Evolutionary conservation across 2,797 vertebrate species (phyloP).

Genomic region (Scolopax rusticola): DNA sequence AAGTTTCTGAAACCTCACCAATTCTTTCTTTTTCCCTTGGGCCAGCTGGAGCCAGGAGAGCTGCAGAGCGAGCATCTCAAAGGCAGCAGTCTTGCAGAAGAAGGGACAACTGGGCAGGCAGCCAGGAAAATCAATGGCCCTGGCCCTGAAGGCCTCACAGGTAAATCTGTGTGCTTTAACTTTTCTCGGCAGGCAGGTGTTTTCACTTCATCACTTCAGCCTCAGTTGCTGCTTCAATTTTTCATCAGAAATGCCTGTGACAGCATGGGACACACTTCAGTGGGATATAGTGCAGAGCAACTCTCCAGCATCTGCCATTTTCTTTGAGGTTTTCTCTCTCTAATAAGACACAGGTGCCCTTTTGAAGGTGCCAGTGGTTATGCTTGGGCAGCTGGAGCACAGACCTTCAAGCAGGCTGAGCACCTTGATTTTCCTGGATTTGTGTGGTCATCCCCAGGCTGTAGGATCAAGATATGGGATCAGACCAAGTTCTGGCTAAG

Average conservation of each 20-base stretch:
- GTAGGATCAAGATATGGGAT: not conserved
- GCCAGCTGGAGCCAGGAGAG: not conserved
- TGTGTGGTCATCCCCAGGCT: not conserved
- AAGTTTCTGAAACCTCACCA: not conserved
- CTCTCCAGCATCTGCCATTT: not conserved
- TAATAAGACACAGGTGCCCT: not conserved
- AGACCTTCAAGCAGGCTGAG: not conserved
- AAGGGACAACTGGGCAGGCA: not conserved
- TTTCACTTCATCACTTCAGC: constrained; percentile 16
- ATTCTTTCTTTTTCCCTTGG: not conserved
- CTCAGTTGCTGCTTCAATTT: constrained; percentile 9
- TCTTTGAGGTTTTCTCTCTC: not conserved
- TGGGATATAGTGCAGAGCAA: accelerated
- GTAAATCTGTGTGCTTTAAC: not conserved
- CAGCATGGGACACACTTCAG: not conserved
- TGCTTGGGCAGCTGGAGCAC: not conserved
- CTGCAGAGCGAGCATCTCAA: not conserved
- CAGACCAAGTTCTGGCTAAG: not conserved
- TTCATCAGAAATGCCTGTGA: not conserved
- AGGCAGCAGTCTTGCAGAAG: not conserved
- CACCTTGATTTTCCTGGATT: not conserved
- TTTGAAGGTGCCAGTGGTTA: not conserved
- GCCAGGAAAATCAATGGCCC: constrained; percentile 4
- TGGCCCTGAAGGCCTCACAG: not conserved
- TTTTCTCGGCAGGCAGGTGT: not conserved